These are phyloP conservation scores for human DNA, from an alignment of 2,113 vertebrate genomes.

Conservation along the genomic window GRCh38 chr20:6898501-6899000, in stretches of 20 bases:
- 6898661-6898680: conserved; percentile 40
- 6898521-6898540: background rate
- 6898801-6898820: conserved; percentile 35
- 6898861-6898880: background rate
- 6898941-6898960: background rate
- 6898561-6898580: background rate
- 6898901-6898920: background rate
- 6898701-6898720: conserved; percentile 1
- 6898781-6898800: background rate
- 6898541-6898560: background rate
- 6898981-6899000: background rate
- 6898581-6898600: background rate
- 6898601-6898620: background rate
- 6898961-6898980: background rate
- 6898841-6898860: background rate
- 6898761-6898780: conserved; percentile 6
- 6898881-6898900: background rate
- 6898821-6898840: background rate
- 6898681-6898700: conserved; percentile 19
- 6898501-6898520: background rate
- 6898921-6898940: background rate
- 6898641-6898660: background rate
- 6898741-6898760: background rate
- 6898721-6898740: conserved; percentile 46
- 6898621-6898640: background rate